Conservation (phyloP, 2,113 vertebrate genomes). For the Thryonomys swinderianus region DNA sequence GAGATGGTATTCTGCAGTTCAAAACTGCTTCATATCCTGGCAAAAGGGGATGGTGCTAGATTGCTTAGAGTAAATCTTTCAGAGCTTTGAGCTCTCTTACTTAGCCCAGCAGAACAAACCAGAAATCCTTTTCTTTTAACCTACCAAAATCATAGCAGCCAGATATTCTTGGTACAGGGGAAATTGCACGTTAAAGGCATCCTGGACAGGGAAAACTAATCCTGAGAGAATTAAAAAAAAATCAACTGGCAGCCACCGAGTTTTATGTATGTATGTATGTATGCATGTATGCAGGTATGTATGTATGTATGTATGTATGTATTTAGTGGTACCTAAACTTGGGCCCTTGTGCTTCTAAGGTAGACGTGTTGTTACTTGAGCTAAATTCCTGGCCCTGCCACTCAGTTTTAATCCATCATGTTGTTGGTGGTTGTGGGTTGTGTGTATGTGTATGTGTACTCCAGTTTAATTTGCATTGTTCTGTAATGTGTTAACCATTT, state of each 20-base stretch:
- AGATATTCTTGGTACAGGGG: slow-evolving; percentile 45
- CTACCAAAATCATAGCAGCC: slow-evolving; percentile 9
- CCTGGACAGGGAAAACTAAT: slow-evolving; percentile 44
- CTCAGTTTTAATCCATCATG: slow-evolving; percentile 17
- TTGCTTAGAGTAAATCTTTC: slow-evolving; percentile 32
- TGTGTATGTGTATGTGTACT: neutral
- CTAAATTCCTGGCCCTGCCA: too few species aligned
- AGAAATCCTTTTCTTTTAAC: neutral
- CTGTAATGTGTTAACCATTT: slow-evolving; percentile 1
- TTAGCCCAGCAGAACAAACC: neutral
- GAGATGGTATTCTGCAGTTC: slow-evolving; percentile 9
- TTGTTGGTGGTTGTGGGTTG: neutral
- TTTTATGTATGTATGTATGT: neutral
- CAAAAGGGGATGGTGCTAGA: slow-evolving; percentile 27
- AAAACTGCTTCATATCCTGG: slow-evolving; percentile 44
- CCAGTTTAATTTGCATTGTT: neutral
- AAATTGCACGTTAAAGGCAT: slow-evolving; percentile 52
- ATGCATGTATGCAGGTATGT: too few species aligned
- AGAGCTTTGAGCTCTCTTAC: neutral
- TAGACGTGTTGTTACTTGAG: too few species aligned
- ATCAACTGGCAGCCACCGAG: neutral
- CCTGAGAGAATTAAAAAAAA: slow-evolving; percentile 27
- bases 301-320: neutral
- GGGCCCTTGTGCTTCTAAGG: too few species aligned
- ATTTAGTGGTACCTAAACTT: too few species aligned